phyloP scores from a whole-genome alignment of 2,797 vertebrate genomes.

The Protonibea diacanthus region DNA sequence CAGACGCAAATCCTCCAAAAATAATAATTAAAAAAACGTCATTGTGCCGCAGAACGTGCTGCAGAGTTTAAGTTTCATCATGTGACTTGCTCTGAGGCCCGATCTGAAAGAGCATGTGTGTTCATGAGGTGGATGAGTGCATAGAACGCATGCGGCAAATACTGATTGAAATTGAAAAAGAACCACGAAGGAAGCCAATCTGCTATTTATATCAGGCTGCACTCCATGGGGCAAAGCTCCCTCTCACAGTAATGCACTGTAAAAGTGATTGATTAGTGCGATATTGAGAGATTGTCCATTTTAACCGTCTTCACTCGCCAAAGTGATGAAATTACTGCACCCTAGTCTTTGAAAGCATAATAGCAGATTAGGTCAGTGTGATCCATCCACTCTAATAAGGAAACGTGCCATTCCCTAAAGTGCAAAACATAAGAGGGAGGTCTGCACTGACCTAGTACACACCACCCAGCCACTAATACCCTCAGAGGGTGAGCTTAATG shows the following conservation, averaged over 20 bases:
- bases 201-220: conserved; percentile 81
- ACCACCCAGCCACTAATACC: conserved; percentile 48
- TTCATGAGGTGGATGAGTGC: conserved; percentile 63
- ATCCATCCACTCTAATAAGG: conserved; percentile 71
- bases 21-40: not conserved
- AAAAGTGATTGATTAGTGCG: conserved; percentile 84
- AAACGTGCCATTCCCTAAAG: conserved; percentile 66
- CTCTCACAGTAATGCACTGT: conserved; percentile 82
- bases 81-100: conserved; percentile 40
- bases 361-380: conserved; percentile 75
- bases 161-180: conserved; percentile 76
- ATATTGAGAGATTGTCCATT: conserved; percentile 80
- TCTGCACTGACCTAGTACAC: conserved; percentile 46
- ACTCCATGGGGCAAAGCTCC: conserved; percentile 68
- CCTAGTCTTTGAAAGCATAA: conserved; percentile 78
- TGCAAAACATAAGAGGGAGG: conserved; percentile 58
- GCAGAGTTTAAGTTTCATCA: conserved; percentile 39
- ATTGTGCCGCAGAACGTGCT: conserved; percentile 3
- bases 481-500: conserved; percentile 63
- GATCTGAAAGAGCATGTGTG: conserved; percentile 68
- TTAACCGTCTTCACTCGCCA: conserved; percentile 70
- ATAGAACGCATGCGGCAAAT: conserved; percentile 67
- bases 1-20: not conserved
- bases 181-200: conserved; percentile 76
- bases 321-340: conserved; percentile 81